A percentile compares a stretch with the other conserved stretches of the same genome.
Evolutionary conservation across 1,140 invertebrate genomes (phyloP).

Genomic region (Brachionus rubens): DNA sequence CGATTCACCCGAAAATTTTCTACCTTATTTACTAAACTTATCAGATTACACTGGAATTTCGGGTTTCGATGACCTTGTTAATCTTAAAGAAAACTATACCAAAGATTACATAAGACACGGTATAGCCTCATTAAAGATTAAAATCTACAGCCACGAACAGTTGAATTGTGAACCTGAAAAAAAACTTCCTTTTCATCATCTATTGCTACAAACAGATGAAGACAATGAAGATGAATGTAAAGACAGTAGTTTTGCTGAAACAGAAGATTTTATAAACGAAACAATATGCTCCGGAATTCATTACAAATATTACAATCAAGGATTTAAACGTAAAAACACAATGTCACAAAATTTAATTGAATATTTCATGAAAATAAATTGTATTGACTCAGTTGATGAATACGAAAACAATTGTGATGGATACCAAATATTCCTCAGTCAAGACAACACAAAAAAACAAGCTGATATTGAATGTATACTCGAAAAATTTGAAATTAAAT

Average conservation of each 20-base stretch:
- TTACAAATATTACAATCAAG: not conserved
- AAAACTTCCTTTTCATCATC: slow-evolving; percentile 9
- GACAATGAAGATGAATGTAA: not conserved
- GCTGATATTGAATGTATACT: not conserved
- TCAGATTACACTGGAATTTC: not conserved
- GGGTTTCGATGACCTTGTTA: not conserved
- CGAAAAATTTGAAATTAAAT: slow-evolving; percentile 21
- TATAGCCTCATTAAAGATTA: not conserved
- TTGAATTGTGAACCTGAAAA: not conserved
- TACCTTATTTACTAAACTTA: not conserved
- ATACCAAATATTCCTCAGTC: not conserved
- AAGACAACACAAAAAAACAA: not conserved
- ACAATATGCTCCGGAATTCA: not conserved
- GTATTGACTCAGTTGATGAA: slow-evolving; percentile 10
- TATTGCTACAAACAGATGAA: not conserved
- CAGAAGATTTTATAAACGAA: slow-evolving; percentile 27
- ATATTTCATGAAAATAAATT: not conserved
- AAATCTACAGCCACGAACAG: not conserved
- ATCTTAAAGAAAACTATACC: not conserved
- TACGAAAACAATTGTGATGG: slow-evolving; percentile 10
- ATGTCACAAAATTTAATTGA: not conserved
- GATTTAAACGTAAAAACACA: not conserved
- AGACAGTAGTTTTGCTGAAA: not conserved
- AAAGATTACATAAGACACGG: slow-evolving; percentile 5
- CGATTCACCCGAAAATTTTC: not conserved